Conservation (phyloP, 2,113 vertebrate genomes). For the Hyla sarda region DNA sequence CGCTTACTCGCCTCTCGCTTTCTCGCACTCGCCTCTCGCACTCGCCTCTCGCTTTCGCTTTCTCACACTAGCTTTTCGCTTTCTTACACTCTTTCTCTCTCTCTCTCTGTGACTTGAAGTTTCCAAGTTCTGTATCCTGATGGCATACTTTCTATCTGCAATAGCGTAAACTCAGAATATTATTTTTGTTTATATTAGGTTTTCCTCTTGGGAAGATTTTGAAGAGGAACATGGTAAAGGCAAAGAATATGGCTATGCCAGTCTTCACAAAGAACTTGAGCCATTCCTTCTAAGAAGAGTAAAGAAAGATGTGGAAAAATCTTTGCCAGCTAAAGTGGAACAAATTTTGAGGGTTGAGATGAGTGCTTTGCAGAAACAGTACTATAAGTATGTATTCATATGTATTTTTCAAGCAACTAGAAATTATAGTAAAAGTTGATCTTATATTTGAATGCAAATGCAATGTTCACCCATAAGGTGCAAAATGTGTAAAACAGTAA, state of each 20-base stretch:
- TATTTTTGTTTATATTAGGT: constrained; percentile 73
- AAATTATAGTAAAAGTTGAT: neutral
- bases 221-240: constrained; percentile 98
- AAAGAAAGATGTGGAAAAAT: constrained; percentile 99
- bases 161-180: neutral
- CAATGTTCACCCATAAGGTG: neutral
- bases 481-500: too few relatives aligned
- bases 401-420: neutral
- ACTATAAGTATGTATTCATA: constrained; percentile 92
- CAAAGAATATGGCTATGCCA: constrained; percentile 93
- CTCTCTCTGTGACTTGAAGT: too few relatives aligned
- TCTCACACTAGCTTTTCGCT: too few relatives aligned
- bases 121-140: too few relatives aligned
- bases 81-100: too few relatives aligned
- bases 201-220: constrained; percentile 97
- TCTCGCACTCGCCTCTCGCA: too few relatives aligned
- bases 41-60: too few relatives aligned
- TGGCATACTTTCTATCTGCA: neutral
- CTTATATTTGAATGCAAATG: neutral
- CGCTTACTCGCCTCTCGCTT: too few relatives aligned
- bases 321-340: constrained; percentile 96
- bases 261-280: constrained; percentile 97
- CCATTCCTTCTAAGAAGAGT: constrained; percentile 94
- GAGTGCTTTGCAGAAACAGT: constrained; percentile 98
- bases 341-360: constrained; percentile 98